These are phyloP conservation scores for Ia io DNA, from an alignment of 2,113 vertebrate species.

Conservation along the genomic window DNA sequence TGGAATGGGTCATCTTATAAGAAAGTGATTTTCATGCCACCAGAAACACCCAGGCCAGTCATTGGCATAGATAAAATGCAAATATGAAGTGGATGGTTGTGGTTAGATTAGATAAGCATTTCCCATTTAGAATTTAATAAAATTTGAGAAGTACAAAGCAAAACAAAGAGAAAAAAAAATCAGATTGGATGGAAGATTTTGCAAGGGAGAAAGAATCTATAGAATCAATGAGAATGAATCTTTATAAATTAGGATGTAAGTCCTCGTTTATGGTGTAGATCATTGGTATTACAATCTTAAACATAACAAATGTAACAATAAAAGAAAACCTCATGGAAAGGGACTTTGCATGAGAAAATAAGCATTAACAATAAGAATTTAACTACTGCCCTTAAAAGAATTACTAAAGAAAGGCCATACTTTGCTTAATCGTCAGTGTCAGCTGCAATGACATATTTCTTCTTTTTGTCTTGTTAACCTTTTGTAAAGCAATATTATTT, in stretches of 20 bases:
- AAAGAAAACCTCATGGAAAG: neutral
- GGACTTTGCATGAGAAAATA: neutral
- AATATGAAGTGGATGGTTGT: neutral
- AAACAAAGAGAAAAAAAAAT: slow-evolving; percentile 4
- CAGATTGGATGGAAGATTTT: neutral
- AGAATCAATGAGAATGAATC: neutral
- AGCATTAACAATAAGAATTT: slow-evolving; percentile 10
- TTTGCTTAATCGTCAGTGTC: neutral
- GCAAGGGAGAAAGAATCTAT: neutral
- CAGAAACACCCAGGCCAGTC: neutral
- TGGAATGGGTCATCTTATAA: neutral
- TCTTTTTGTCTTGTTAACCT: slow-evolving; percentile 2
- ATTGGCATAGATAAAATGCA: neutral
- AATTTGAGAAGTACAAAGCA: neutral
- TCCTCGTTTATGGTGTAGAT: neutral
- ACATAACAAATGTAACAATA: neutral
- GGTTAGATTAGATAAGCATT: neutral
- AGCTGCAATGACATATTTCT: neutral
- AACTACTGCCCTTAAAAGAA: slow-evolving; percentile 29
- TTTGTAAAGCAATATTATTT: slow-evolving; percentile 44
- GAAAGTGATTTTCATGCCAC: neutral
- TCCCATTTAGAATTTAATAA: neutral
- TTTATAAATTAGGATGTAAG: neutral
- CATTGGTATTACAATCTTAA: neutral
- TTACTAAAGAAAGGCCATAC: neutral